These are phyloP conservation scores for Montipora sp. DNA, from an alignment of 64 coral and sea anemone species.

Conservation along the genomic window DNA sequence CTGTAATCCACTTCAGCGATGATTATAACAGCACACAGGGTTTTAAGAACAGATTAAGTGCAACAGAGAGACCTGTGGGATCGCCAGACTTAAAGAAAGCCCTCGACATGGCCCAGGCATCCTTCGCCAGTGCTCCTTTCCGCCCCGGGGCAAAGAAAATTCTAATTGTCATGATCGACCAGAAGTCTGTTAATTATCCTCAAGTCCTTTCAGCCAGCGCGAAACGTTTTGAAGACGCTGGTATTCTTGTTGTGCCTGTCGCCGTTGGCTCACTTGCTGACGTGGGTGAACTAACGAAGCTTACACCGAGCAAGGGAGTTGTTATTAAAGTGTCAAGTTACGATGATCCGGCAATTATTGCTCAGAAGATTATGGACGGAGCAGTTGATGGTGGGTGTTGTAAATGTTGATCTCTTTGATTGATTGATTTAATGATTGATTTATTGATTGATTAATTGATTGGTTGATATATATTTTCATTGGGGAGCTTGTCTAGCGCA, in stretches of 20 bases:
- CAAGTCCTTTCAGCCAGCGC: conserved; percentile 5
- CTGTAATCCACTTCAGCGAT: conserved; percentile 5
- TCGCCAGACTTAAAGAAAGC: conserved; percentile 35
- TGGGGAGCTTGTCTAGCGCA: too few species aligned
- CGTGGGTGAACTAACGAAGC: conserved; percentile 1
- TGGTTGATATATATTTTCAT: too few species aligned
- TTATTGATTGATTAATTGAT: background rate
- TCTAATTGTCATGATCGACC: conserved; percentile 26
- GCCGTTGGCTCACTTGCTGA: conserved; percentile 20
- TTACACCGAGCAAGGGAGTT: conserved; percentile 16
- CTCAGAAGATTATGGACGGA: conserved; percentile 16
- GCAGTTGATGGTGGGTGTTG: conserved; percentile 23
- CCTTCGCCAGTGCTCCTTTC: background rate
- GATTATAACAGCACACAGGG: conserved; percentile 1
- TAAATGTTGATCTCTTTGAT: background rate
- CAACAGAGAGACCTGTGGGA: background rate
- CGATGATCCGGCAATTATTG: background rate
- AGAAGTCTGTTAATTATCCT: conserved; percentile 20
- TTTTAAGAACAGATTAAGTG: background rate
- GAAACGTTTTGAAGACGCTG: background rate
- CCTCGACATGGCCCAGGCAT: background rate
- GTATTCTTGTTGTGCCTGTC: conserved; percentile 7
- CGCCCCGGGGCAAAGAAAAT: conserved; percentile 9
- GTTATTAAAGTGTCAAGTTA: conserved; percentile 12
- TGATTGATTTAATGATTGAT: too few species aligned